phyloP scores from a whole-genome alignment of 1,140 invertebrate genomes.

The Eubasilissa regina region DNA sequence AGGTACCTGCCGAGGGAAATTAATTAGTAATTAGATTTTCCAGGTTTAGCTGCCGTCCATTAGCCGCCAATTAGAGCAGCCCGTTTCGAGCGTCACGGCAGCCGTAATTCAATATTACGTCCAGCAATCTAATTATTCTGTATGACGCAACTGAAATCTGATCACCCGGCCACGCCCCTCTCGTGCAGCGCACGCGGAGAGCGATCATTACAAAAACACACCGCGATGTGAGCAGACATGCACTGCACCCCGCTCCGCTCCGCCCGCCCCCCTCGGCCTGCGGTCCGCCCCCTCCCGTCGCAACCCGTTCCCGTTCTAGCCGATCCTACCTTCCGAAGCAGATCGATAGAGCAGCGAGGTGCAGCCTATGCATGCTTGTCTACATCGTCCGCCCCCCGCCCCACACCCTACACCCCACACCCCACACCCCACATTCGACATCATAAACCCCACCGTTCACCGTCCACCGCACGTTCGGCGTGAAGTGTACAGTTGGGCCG shows the following conservation, averaged over 20 bases:
- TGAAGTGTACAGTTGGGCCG: neutral
- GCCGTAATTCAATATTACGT: neutral
- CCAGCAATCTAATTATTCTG: neutral
- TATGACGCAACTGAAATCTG: neutral
- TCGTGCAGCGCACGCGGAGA: neutral
- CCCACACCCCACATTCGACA: too few relatives aligned
- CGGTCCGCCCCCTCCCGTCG: neutral
- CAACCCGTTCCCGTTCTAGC: neutral
- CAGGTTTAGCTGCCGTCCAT: too few relatives aligned
- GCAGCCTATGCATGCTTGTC: neutral
- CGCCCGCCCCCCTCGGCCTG: neutral
- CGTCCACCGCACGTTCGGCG: neutral
- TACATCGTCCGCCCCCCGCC: too few relatives aligned
- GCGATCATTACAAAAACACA: neutral
- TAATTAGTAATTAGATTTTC: too few relatives aligned
- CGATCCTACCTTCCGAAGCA: neutral
- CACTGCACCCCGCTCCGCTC: neutral
- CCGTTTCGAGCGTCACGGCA: neutral
- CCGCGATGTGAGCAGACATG: neutral
- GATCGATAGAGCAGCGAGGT: constrained; percentile 32
- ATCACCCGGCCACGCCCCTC: neutral
- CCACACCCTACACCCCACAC: too few relatives aligned
- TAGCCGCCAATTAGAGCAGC: too few relatives aligned
- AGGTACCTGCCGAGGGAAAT: too few relatives aligned
- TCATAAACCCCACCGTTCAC: neutral